A percentile compares a stretch with the other conserved stretches of the same genome.
Evolutionary conservation across 1,140 invertebrate genomes (phyloP).

Genomic region (Cotesia typhae): DNA sequence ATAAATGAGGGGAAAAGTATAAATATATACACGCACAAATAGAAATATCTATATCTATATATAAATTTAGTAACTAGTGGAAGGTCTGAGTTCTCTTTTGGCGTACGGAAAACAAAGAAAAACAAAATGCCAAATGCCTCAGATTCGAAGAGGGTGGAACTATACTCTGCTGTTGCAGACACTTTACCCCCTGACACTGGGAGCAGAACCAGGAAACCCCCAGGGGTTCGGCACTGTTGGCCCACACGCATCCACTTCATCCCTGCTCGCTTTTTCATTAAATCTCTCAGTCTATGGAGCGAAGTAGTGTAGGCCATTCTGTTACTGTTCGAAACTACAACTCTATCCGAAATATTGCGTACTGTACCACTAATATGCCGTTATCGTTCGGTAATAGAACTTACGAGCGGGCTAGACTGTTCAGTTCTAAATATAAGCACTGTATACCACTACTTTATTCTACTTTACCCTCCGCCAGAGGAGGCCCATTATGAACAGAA

Average conservation of each 20-base stretch:
- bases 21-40: no score
- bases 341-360: neutral
- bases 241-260: slow-evolving; percentile 8
- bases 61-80: no score
- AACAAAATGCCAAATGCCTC: slow-evolving; percentile 15
- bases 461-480: no score
- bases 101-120: slow-evolving; percentile 10
- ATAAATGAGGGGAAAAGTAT: no score
- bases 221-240: neutral
- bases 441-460: no score
- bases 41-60: no score
- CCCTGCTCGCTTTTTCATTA: neutral
- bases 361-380: slow-evolving; percentile 43
- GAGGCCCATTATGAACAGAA: slow-evolving; percentile 1
- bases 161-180: neutral
- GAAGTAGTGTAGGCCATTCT: no score
- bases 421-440: neutral
- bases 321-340: neutral
- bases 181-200: neutral
- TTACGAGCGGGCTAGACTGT: slow-evolving; percentile 30
- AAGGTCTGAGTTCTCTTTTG: neutral
- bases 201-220: neutral
- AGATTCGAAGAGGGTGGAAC: slow-evolving; percentile 3
- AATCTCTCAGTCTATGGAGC: neutral
- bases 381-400: slow-evolving; percentile 47